Conservation (phyloP, 2,113 vertebrate genomes). For the Puma concolor region DNA sequence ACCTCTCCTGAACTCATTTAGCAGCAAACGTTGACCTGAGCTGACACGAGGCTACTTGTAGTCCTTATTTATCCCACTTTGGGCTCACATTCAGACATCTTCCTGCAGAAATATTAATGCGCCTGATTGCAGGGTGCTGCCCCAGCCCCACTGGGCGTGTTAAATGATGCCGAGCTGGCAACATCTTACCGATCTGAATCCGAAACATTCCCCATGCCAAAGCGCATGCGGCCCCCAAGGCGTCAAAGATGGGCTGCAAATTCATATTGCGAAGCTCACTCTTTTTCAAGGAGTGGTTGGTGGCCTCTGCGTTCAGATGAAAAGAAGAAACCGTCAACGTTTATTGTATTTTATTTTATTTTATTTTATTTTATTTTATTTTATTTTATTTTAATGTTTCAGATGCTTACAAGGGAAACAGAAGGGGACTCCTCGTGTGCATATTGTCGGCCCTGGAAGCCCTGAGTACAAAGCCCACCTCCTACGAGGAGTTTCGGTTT, state of each 20-base stretch:
- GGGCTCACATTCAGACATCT: not conserved
- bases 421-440: not conserved
- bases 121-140: not conserved
- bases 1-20: slow-evolving; percentile 24
- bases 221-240: not conserved
- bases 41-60: slow-evolving; percentile 37
- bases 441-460: no score
- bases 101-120: slow-evolving; percentile 50
- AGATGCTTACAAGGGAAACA: not conserved
- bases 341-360: no score
- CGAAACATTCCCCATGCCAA: not conserved
- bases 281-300: not conserved
- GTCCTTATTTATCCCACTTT: not conserved
- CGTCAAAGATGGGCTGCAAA: fast-evolving
- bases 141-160: not conserved
- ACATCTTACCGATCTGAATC: not conserved
- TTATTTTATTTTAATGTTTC: not conserved
- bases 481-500: not conserved
- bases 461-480: not conserved
- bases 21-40: slow-evolving; percentile 4
- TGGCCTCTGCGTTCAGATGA: not conserved
- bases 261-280: fast-evolving
- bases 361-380: not conserved
- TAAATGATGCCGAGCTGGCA: not conserved
- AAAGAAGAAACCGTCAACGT: not conserved